Conservation (phyloP, 2,797 vertebrate species). For the Botia kubotai region DNA sequence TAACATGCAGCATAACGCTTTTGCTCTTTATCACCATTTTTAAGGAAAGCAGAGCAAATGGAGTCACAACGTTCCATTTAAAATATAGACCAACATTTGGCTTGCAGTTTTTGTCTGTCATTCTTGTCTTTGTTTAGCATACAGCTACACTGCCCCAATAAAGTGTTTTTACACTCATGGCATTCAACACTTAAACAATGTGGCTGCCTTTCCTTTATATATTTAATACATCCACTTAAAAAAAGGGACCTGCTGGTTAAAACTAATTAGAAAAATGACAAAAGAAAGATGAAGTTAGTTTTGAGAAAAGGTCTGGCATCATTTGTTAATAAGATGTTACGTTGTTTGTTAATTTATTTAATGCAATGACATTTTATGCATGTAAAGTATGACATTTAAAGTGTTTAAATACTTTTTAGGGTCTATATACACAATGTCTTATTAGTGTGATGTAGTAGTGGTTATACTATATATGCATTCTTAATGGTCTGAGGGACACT, state of each 20-base stretch:
- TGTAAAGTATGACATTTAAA: not conserved
- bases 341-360: not conserved
- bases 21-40: not conserved
- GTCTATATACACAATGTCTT: not conserved
- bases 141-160: not conserved
- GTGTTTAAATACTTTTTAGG: not conserved
- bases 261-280: not conserved
- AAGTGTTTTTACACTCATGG: not conserved
- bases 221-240: not conserved
- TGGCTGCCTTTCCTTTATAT: too few species aligned
- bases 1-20: not conserved
- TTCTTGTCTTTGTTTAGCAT: not conserved
- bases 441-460: not conserved
- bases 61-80: too few species aligned
- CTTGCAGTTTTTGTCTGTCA: not conserved
- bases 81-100: too few species aligned
- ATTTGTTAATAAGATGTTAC: not conserved
- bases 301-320: not conserved
- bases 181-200: not conserved
- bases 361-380: not conserved
- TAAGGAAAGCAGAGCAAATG: not conserved
- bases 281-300: too few species aligned
- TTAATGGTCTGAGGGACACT: too few species aligned
- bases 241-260: not conserved
- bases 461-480: not conserved